Conservation (phyloP, 2,113 vertebrate genomes). For the Boleophthalmus pectinirostris region DNA sequence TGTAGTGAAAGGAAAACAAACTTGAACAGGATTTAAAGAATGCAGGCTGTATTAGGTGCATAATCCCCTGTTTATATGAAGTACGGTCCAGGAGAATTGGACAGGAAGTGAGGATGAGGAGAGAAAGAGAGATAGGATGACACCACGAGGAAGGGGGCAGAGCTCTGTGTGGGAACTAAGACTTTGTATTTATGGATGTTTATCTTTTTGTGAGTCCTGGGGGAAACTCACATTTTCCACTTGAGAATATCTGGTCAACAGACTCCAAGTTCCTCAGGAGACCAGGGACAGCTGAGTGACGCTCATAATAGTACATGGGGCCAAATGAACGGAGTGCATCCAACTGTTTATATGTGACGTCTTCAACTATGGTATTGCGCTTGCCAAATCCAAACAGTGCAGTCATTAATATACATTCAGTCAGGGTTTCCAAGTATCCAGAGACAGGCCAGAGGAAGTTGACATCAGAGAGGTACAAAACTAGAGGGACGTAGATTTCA, state of each 20-base stretch:
- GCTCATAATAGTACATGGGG: slow-evolving; percentile 15
- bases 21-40: slow-evolving; percentile 15
- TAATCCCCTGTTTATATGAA: slow-evolving; percentile 41
- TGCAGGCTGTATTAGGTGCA: slow-evolving; percentile 24
- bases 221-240: slow-evolving; percentile 74
- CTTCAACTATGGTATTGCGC: slow-evolving; percentile 43
- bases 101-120: slow-evolving; percentile 35
- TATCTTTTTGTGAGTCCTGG: slow-evolving; percentile 62
- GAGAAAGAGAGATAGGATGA: slow-evolving; percentile 43
- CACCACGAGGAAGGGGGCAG: slow-evolving; percentile 34
- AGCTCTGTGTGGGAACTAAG: slow-evolving; percentile 66
- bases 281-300: slow-evolving; percentile 34
- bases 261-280: slow-evolving; percentile 25
- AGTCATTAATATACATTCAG: slow-evolving; percentile 46
- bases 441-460: slow-evolving; percentile 23
- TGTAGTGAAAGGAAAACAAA: not conserved
- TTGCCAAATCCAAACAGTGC: slow-evolving; percentile 18
- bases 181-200: slow-evolving; percentile 73
- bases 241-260: slow-evolving; percentile 59
- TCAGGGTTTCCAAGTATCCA: slow-evolving; percentile 21
- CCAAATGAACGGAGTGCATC: slow-evolving; percentile 16
- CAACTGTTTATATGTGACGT: slow-evolving; percentile 50
- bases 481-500: slow-evolving; percentile 52
- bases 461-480: slow-evolving; percentile 47
- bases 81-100: slow-evolving; percentile 16